phyloP scores from a whole-genome alignment of 2,113 vertebrate genomes.

The Motacilla alba region DNA sequence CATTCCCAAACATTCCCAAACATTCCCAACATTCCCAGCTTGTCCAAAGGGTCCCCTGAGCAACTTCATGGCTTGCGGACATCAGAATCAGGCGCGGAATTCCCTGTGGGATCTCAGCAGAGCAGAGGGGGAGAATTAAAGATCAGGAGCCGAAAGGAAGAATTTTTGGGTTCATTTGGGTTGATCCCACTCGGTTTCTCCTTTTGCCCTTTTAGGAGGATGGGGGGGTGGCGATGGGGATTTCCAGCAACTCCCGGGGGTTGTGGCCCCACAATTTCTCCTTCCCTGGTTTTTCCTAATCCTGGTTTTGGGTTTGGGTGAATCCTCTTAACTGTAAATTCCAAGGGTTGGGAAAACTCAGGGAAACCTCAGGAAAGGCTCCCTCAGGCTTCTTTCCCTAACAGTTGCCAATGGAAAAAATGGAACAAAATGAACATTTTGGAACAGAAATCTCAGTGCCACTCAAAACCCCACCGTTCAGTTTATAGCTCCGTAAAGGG shows the following conservation, averaged over 20 bases:
- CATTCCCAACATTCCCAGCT: not conserved
- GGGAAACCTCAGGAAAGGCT: not conserved
- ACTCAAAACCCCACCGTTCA: not conserved
- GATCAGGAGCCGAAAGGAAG: not conserved
- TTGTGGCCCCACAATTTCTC: not conserved
- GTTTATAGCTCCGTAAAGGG: rapidly evolving
- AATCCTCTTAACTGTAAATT: not conserved
- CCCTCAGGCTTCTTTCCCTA: not conserved
- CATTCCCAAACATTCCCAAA: no score
- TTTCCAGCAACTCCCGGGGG: not conserved
- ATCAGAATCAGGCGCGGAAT: rapidly evolving
- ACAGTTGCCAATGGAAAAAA: rapidly evolving
- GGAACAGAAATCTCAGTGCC: not conserved
- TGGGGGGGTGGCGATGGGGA: not conserved
- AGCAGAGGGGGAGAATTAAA: not conserved
- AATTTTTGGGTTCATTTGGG: not conserved
- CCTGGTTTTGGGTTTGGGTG: not conserved
- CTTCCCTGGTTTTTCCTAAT: not conserved
- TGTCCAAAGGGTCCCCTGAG: not conserved
- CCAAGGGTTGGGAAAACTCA: not conserved
- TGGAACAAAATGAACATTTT: not conserved
- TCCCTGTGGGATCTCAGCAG: not conserved
- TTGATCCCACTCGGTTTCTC: rapidly evolving
- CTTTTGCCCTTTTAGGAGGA: not conserved
- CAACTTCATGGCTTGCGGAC: no score